phyloP scores from a whole-genome alignment of 2,888 invertebrate genomes.

The Anthrax anthrax region DNA sequence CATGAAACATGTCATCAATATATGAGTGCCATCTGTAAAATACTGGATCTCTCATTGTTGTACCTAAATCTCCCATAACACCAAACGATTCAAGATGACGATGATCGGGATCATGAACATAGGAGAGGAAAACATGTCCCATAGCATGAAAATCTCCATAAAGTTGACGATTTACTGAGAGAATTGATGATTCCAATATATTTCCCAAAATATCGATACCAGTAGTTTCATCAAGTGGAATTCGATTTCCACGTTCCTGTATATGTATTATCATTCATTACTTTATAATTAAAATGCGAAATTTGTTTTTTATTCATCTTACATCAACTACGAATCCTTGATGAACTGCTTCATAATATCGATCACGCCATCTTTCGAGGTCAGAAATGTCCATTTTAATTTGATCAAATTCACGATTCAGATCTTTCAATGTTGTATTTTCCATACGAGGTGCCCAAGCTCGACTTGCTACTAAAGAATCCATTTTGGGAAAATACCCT shows the following conservation, averaged over 20 bases:
- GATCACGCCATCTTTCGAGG: constrained; percentile 55
- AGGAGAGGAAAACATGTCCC: constrained; percentile 65
- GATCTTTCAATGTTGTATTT: constrained; percentile 39
- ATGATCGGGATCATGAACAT: constrained; percentile 67
- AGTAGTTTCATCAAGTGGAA: constrained; percentile 45
- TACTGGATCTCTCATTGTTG: constrained; percentile 74
- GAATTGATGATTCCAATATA: constrained; percentile 56
- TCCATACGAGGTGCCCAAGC: constrained; percentile 53
- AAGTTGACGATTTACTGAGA: constrained; percentile 52
- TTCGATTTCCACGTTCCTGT: constrained; percentile 42
- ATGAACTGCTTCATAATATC: constrained; percentile 52
- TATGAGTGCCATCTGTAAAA: constrained; percentile 78
- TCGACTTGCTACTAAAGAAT: constrained; percentile 54
- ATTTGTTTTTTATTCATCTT: too few relatives aligned
- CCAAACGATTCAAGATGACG: constrained; percentile 56
- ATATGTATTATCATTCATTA: background rate
- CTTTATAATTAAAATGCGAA: background rate
- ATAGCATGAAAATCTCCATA: constrained; percentile 74
- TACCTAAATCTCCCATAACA: constrained; percentile 70
- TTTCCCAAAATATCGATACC: constrained; percentile 72
- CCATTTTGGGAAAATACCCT: constrained; percentile 67
- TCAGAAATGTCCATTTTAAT: constrained; percentile 49
- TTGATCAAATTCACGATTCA: constrained; percentile 49
- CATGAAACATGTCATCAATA: constrained; percentile 62
- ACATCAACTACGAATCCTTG: constrained; percentile 38